These are phyloP conservation scores for Lycorma delicatula DNA, from an alignment of 1,140 invertebrate species.

Conservation along the genomic window DNA sequence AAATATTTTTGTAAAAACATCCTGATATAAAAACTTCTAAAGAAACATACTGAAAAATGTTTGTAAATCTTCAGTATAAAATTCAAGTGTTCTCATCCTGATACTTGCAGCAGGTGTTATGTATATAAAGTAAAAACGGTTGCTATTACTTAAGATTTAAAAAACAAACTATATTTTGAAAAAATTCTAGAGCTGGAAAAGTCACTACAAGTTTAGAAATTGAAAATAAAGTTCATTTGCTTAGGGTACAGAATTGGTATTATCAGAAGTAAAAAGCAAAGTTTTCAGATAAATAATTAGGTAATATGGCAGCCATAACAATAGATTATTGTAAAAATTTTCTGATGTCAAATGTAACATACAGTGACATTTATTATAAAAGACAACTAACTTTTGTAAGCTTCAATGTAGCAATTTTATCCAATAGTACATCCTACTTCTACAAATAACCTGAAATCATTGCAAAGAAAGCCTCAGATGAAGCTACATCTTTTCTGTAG, in stretches of 20 bases:
- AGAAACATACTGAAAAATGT: no score
- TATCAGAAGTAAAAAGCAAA: neutral
- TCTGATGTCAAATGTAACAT: slow-evolving; percentile 4
- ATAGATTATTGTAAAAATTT: slow-evolving; percentile 24
- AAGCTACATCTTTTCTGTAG: slow-evolving; percentile 13
- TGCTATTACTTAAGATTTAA: no score
- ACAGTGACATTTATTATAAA: slow-evolving; percentile 22
- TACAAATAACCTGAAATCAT: slow-evolving; percentile 20
- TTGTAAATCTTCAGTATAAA: no score
- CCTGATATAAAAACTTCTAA: no score
- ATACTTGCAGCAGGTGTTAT: no score
- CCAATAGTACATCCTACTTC: slow-evolving; percentile 8
- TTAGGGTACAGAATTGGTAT: slow-evolving; percentile 17
- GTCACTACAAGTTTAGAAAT: neutral
- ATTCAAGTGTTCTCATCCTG: no score
- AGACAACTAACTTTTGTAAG: slow-evolving; percentile 17
- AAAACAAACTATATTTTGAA: no score
- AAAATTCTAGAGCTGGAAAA: neutral
- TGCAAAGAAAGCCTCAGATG: slow-evolving; percentile 13
- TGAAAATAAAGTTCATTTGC: slow-evolving; percentile 10
- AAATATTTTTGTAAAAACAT: no score
- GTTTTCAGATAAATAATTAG: neutral
- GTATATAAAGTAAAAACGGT: no score
- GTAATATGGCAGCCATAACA: slow-evolving; percentile 12
- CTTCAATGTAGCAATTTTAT: slow-evolving; percentile 21